Evolutionary conservation across 2,797 vertebrate species (phyloP), one percentile per base, ranked within the genome.

Genomic region (Hybognathus amarus): DNA sequence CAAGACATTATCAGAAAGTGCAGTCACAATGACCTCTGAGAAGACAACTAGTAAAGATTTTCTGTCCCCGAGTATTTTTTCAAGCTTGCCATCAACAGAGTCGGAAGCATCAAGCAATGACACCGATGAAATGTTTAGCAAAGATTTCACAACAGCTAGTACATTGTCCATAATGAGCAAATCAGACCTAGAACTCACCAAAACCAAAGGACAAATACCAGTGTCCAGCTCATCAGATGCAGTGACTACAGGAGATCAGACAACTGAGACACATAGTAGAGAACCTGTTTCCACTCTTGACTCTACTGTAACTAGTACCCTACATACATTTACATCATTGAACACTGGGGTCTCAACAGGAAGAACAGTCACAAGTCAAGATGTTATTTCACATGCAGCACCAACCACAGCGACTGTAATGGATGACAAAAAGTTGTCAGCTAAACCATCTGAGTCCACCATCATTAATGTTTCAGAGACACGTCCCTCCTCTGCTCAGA

Each of bases 81-180:
- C 40, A 78, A 40, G 22, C 11, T 78, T 47, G 2, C 2, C 56
- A 11, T 47, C 11, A 13, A 33, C 59, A 24, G 86, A 85, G 18
- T 6, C 36, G 0, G 36, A 36, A 36, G 36, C 36, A 36, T 88
- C 87, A 66, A 79, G 54, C 77, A 81, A 85, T 77, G 67, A 80
- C 11, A 63, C 68, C 33, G 18, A 18, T 71, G 76, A 61, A 33
- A 27, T 8, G 2, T 30, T 64, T 59, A 63, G 15, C 6, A 84
- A 64, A 73, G 33, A 78, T 1, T 15, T n/a, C n/a, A n/a, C n/a
- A n/a, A n/a, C n/a, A n/a, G n/a, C n/a, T n/a, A n/a, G n/a, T n/a
- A n/a, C n/a, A n/a, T n/a, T n/a, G n/a, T n/a, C n/a, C n/a, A n/a
- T n/a, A n/a, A n/a, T n/a, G n/a, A n/a, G n/a, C n/a, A n/a, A 13